These are phyloP conservation scores for Gadopsis marmoratus DNA, from an alignment of 2,797 vertebrate genomes.

Conservation along the genomic window DNA sequence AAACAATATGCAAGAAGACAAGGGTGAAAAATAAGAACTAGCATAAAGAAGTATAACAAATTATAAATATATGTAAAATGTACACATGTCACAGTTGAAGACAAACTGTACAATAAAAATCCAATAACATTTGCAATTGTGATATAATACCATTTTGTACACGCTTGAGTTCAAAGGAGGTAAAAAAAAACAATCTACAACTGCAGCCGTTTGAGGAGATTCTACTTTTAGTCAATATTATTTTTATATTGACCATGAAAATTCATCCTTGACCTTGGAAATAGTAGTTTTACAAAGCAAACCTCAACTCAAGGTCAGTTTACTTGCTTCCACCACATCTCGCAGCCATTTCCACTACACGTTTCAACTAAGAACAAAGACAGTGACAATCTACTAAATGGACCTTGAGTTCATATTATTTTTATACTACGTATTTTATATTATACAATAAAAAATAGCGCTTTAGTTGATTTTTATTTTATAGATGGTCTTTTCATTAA, in stretches of 20 bases:
- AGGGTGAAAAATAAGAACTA: neutral
- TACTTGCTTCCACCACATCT: neutral
- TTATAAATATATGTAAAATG: neutral
- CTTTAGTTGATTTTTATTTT: neutral
- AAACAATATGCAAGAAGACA: neutral
- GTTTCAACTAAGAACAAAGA: neutral
- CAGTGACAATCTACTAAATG: neutral
- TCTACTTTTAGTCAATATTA: neutral
- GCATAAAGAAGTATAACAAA: neutral
- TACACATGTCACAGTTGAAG: neutral
- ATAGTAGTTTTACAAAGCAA: neutral
- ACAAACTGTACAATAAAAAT: constrained; percentile 4
- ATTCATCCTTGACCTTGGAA: neutral
- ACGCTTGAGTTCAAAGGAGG: neutral
- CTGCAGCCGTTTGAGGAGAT: neutral
- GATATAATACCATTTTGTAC: neutral
- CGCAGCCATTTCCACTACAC: neutral
- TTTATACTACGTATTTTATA: neutral
- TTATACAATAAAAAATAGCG: neutral
- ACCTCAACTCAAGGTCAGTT: neutral
- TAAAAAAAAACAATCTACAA: neutral
- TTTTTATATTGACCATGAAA: neutral
- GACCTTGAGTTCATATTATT: neutral
- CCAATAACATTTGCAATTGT: neutral
- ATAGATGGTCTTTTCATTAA: neutral